A percentile compares a stretch with the other conserved stretches of the same genome.
phyloP scores from a whole-genome alignment of 1,140 invertebrate species.

The Trypoxylus dichotomus region DNA sequence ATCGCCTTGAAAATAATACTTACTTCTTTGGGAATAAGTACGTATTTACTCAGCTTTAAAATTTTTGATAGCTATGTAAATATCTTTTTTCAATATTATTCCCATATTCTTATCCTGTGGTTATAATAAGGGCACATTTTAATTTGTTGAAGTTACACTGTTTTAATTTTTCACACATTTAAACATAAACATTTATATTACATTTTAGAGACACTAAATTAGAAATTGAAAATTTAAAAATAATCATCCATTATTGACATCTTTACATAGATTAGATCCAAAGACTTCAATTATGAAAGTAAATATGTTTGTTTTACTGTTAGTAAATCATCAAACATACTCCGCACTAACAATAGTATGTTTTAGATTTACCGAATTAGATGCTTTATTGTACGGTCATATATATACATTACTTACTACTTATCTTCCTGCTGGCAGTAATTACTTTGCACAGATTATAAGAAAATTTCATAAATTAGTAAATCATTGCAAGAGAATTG shows the following conservation, averaged over 20 bases:
- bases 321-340: background rate
- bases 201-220: too few relatives aligned
- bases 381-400: constrained; percentile 93
- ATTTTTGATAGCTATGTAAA: background rate
- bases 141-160: too few relatives aligned
- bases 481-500: constrained; percentile 70
- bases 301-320: too few relatives aligned
- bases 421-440: constrained; percentile 66
- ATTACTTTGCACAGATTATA: constrained; percentile 55
- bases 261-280: too few relatives aligned
- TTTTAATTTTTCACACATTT: too few relatives aligned
- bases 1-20: constrained; percentile 67
- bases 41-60: constrained; percentile 47
- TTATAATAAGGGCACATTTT: background rate
- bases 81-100: background rate
- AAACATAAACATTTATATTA: too few relatives aligned
- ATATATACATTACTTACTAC: constrained; percentile 87
- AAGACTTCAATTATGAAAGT: too few relatives aligned
- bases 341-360: background rate
- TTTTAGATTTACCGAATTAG: constrained; percentile 71
- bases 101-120: background rate
- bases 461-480: constrained; percentile 69
- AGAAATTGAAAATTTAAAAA: background rate
- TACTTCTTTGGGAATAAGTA: constrained; percentile 82
- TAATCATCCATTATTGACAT: too few relatives aligned